Base-by-base conservation (phyloP, 1,140 invertebrate genomes). In the Diprion similis region DNA sequence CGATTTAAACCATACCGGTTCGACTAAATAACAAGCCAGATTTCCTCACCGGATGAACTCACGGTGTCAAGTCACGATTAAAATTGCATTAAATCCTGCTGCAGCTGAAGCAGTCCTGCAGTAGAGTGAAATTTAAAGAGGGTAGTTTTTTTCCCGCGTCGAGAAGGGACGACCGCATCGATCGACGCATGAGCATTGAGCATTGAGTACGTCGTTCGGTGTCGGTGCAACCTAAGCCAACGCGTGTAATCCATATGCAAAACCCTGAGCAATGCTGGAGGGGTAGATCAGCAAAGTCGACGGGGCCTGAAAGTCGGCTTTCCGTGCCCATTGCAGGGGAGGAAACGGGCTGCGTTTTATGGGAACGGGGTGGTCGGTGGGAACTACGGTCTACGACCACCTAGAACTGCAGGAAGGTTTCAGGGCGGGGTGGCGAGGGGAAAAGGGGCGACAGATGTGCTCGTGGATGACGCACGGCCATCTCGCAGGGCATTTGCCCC, bases 391-490 rank as follows among this genome's bases (percentile, higher is more conserved):
- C 11, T 17, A 59, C 51, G n/a, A 59, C 51, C 51, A 59, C 51
- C 51, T 13, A 59, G 51, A 13, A 13, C 51, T 13, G n/a, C 51
- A 59, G 11, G 9, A 15, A 4, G 51, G 51, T 59, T 59, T 59
- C 51, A 59, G 51, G 51, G 51, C n/a, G 51, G 51, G 51, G 51
- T 15, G 51, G 11, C 66, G 72, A 51, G 68, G 79, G 78, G 72
- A 72, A 82, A 77, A 82, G 80, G 79, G 78, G 78, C 80, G 83
- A 82, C 82, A 84, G 83, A 84, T 85, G 83, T 83, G 78, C 77
- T 80, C 78, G 78, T 74, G 76, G 72, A 82, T 83, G 81, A 83
- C 82, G 82, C 81, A 81, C 51, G 11, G 51, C 51, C 51, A 59
- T 59, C 51, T 59, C 51, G 51, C 51, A 59, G 51, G 51, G 51